Base-by-base conservation (phyloP, 2,888 invertebrate species). In the Salticus scenicus region DNA sequence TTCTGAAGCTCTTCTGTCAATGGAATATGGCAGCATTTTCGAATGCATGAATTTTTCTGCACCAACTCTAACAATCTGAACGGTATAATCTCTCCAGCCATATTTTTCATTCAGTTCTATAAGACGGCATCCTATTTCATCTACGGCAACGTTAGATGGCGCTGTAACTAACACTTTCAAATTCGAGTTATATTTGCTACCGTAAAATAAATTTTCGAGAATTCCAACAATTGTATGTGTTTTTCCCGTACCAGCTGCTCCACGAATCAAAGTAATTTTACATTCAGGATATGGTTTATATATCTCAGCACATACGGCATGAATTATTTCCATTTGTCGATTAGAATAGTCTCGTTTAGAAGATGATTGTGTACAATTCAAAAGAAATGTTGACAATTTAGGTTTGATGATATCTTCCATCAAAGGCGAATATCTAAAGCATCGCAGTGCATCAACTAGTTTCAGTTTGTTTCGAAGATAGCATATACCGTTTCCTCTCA, bases 191-290 rank as follows among this genome's bases (percentile, higher is more conserved):
- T 20, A 4, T 47, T 24, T 42, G 10, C n/a, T 47, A 10, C 57
- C 12, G 41, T 66, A 17, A n/a, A 91, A 85, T 27, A 91, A 93
- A 89, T 95, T 94, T 88, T 94, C 92, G 0, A 96, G 93, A 74
- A 96, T 93, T 84, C 94, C 94, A 1, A 94, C 93, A 80, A 97
- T 95, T 0, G 96, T 94, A 88, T 93, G 93, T 0, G 96, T 95
- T 91, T 97, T 97, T 88, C 97, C 97, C 1, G 97, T 97, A 47
- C 97, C 96, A 89, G 91, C 96, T 0, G 97, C 97, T 0, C 97
- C 97, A 90, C 96, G 95, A 76, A 97, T 93, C 89, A 97, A 92
- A 89, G 94, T 94, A 88, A 97, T 93, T 88, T 94, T 94, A 0
- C 95, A 93, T 17, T 92, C 89, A 30, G 93, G 91, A 8, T 70